Evolutionary conservation across 2,113 vertebrate species (phyloP).

Genomic region (Mus spicilegus): DNA sequence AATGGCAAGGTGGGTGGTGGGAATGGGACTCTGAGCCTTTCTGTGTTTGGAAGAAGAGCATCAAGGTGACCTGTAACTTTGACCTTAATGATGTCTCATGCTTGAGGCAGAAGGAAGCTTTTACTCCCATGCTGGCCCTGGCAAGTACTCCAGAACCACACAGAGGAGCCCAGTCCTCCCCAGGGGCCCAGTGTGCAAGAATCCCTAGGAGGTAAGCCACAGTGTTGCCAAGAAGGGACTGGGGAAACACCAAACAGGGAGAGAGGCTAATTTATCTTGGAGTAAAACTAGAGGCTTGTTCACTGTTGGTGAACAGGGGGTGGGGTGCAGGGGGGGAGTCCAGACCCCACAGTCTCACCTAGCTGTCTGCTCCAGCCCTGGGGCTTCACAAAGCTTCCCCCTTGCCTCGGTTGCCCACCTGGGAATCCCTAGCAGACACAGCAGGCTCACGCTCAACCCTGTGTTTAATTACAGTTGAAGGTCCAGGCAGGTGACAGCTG

Average conservation of each 20-base stretch:
- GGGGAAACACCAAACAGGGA: neutral
- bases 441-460: fast-evolving
- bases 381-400: neutral
- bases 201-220: neutral
- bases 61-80: neutral
- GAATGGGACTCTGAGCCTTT: neutral
- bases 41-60: neutral
- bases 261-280: neutral
- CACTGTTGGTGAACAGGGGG: fast-evolving
- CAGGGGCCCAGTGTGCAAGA: neutral
- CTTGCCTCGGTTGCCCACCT: neutral
- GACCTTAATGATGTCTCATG: neutral
- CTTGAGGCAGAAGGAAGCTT: neutral
- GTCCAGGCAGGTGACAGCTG: neutral
- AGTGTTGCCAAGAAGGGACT: too few species aligned
- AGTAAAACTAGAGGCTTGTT: neutral
- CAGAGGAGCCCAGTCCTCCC: neutral
- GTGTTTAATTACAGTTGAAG: slow-evolving; percentile 80
- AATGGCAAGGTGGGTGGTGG: fast-evolving
- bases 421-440: neutral
- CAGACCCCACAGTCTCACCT: neutral
- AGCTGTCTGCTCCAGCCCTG: neutral
- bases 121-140: neutral
- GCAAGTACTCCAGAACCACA: too few species aligned
- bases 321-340: neutral